Evolutionary conservation across 2,797 vertebrate species (phyloP), one percentile per base, ranked within the genome.

Genomic region (Dryobates pubescens): DNA sequence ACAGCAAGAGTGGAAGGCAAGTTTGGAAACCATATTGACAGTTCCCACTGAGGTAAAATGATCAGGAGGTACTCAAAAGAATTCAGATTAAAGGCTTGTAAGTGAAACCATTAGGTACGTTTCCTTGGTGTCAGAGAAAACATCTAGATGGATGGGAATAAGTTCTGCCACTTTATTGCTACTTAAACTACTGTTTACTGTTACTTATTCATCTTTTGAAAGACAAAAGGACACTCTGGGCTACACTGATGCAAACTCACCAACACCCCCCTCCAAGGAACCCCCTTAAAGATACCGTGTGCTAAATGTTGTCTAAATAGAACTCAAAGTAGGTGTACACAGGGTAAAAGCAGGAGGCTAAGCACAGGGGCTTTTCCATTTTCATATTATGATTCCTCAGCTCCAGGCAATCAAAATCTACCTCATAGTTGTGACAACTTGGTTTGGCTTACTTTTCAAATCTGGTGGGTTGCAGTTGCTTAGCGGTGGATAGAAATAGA

Each of bases 301-400:
- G 38, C 10, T 59, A 56, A 87, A 63, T 1, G 12, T 3, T 70
- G 17, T 27, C 58, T 61, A 24, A 49, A 41, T 79, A 58, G 23
- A 43, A 7, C 10, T 41, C 29, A 16, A 29, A n/a, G 9, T 22
- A 22, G 19, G 1, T 30, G 32, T 32, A 27, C 16, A 41, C 5
- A 22, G 27, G 15, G 22, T 53, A 45, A 36, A 1, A 65, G 41
- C 27, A 70, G 47, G 9, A 64, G 6, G 24, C 7, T 24, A 27
- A 58, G 22, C 17, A 32, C 0, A 0, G 0, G 10, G 10, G 11
- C 8, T 24, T 27, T 19, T 1, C 6, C 18, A 15, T 73, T 74
- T 87, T 77, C 54, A 68, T 22, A 18, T 56, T 22, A 22, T 5
- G 20, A 61, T 18, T 23, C 6, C 27, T 49, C 30, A 67, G 3